A percentile compares a stretch with the other conserved stretches of the same genome.
These are phyloP conservation scores for Drosophila watanabei DNA, from an alignment of 1,140 invertebrate genomes.

Conservation along the genomic window DNA sequence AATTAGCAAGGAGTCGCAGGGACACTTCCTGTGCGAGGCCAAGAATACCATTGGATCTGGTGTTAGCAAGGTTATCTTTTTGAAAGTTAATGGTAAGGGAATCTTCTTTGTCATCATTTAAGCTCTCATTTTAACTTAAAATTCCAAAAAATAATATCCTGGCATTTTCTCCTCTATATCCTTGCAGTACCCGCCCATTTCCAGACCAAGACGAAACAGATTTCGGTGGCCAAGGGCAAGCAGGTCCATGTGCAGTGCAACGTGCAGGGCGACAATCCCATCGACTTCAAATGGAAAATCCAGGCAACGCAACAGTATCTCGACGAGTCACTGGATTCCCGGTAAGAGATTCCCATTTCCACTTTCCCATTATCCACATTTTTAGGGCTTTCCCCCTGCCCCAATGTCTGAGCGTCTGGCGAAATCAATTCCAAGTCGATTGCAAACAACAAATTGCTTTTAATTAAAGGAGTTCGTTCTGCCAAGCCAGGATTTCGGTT, in stretches of 20 bases:
- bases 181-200: conserved; percentile 93
- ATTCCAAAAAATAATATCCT: not conserved
- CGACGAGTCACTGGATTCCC: conserved; percentile 89
- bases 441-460: conserved; percentile 78
- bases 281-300: conserved; percentile 94
- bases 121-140: too few relatives aligned
- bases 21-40: conserved; percentile 96
- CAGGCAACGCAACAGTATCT: conserved; percentile 88
- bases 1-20: conserved; percentile 93
- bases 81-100: conserved; percentile 92
- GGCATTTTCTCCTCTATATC: not conserved
- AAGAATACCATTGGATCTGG: conserved; percentile 95
- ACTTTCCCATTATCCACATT: conserved; percentile 7
- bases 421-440: conserved; percentile 81
- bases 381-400: not conserved
- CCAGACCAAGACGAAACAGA: conserved; percentile 91
- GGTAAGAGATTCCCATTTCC: conserved; percentile 82
- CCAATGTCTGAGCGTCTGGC: conserved; percentile 41
- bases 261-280: conserved; percentile 94
- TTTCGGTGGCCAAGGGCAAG: conserved; percentile 91
- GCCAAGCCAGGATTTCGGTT: conserved; percentile 30
- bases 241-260: conserved; percentile 94
- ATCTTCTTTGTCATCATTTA: not conserved
- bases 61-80: conserved; percentile 94
- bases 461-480: conserved; percentile 79